phyloP scores from a whole-genome alignment of 35 echinoderm and acorn worm genomes.

The Holothuria glaberrima region DNA sequence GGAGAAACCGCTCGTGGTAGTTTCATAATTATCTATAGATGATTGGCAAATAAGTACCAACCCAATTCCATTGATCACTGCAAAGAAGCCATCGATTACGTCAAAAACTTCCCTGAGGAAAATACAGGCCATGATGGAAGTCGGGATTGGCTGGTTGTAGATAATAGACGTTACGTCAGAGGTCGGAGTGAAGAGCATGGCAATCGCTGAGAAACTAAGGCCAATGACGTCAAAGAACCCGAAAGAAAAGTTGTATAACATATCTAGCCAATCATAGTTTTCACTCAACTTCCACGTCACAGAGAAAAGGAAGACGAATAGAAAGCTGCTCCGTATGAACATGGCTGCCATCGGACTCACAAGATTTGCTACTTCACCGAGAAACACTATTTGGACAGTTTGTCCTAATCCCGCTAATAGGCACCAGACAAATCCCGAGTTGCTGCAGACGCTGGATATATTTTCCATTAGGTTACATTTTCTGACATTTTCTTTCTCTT shows the following conservation, averaged over 20 bases:
- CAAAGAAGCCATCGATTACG: background rate
- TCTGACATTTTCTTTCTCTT: too few species aligned
- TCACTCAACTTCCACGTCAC: background rate
- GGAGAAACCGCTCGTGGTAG: background rate
- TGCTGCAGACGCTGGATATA: too few species aligned
- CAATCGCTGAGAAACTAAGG: background rate
- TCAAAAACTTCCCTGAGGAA: background rate
- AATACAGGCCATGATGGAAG: background rate
- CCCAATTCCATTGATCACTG: background rate
- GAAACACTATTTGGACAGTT: background rate
- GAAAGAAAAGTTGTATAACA: background rate
- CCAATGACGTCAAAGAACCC: slow-evolving; percentile 8
- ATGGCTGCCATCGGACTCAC: background rate
- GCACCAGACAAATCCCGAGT: background rate
- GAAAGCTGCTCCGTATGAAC: background rate
- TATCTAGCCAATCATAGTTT: background rate
- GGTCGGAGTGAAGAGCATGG: background rate
- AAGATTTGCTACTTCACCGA: background rate
- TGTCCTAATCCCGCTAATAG: background rate
- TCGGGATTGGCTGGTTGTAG: slow-evolving; percentile 8
- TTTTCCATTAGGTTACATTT: too few species aligned
- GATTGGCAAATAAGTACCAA: background rate
- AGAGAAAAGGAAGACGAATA: background rate
- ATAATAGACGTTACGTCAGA: slow-evolving; percentile 6
- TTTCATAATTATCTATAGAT: background rate